A percentile compares a stretch with the other conserved stretches of the same genome.
phyloP scores from a whole-genome alignment of 2,888 invertebrate genomes.

The Drosophila nr. medialis region DNA sequence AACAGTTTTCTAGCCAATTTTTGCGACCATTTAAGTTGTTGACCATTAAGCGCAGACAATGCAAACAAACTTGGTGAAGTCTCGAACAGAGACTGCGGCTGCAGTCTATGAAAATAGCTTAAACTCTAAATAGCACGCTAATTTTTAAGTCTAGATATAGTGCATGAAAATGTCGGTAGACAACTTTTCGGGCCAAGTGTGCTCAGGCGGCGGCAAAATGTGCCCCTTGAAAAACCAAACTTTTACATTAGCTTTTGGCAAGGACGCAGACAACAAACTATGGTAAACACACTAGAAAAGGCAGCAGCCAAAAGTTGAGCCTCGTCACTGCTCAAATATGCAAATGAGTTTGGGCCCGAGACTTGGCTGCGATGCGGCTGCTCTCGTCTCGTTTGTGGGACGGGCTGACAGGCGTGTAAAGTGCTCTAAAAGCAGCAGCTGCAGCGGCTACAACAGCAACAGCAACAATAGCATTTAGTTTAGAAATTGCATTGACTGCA shows the following conservation, averaged over 20 bases:
- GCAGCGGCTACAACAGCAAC: slow-evolving; percentile 19
- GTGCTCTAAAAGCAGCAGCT: slow-evolving; percentile 56
- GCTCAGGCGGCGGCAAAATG: slow-evolving; percentile 16
- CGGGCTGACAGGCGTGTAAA: slow-evolving; percentile 48
- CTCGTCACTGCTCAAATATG: slow-evolving; percentile 65
- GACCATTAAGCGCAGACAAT: slow-evolving; percentile 5
- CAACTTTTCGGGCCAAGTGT: slow-evolving; percentile 40
- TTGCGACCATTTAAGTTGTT: slow-evolving; percentile 35
- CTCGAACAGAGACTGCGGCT: slow-evolving; percentile 14
- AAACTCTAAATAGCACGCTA: slow-evolving; percentile 43
- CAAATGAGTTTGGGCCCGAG: slow-evolving; percentile 61
- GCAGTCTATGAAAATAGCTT: slow-evolving; percentile 5
- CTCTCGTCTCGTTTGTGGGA: slow-evolving; percentile 3
- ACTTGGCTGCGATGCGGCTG: slow-evolving; percentile 8
- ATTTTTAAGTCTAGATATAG: slow-evolving; percentile 49
- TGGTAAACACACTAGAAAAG: slow-evolving; percentile 40
- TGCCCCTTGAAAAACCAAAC: slow-evolving; percentile 50
- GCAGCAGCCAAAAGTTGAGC: slow-evolving; percentile 43
- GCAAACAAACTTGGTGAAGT: slow-evolving; percentile 14
- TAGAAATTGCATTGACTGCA: slow-evolving; percentile 59
- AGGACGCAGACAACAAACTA: slow-evolving; percentile 27
- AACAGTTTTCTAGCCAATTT: slow-evolving; percentile 31
- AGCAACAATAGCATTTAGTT: slow-evolving; percentile 53
- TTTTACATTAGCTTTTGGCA: slow-evolving; percentile 67
- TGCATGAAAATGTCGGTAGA: slow-evolving; percentile 35